A percentile compares a stretch with the other conserved stretches of the same genome.
Evolutionary conservation across 1,140 invertebrate genomes (phyloP).

Genomic region (Eriosoma lanigerum): DNA sequence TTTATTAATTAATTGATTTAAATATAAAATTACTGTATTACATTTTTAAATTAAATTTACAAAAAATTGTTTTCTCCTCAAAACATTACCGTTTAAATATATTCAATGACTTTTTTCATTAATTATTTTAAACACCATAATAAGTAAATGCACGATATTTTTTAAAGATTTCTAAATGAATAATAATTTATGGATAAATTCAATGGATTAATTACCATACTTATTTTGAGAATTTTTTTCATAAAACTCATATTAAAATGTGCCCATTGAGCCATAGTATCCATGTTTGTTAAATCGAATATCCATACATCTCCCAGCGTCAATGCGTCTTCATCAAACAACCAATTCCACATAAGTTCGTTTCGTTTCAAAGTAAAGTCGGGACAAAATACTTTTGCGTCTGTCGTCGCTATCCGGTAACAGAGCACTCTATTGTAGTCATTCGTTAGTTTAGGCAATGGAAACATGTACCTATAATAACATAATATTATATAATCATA

Average conservation of each 20-base stretch:
- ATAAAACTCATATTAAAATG: conserved; percentile 33
- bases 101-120: no score
- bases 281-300: conserved; percentile 24
- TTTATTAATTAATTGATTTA: no score
- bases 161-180: no score
- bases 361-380: conserved; percentile 18
- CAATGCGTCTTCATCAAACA: conserved; percentile 1
- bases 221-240: conserved; percentile 44
- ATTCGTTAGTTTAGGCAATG: conserved; percentile 20
- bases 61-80: no score
- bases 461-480: conserved; percentile 23
- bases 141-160: no score
- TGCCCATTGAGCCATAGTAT: conserved; percentile 10
- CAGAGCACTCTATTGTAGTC: conserved; percentile 17
- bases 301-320: conserved; percentile 23
- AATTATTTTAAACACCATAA: no score
- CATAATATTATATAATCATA: no score
- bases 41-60: no score
- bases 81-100: no score
- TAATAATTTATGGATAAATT: no score
- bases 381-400: conserved; percentile 1
- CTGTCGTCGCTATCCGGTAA: conserved; percentile 1
- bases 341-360: conserved; percentile 46
- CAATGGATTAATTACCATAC: conserved; percentile 18
- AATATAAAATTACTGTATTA: no score